Evolutionary conservation across 2,888 invertebrate species (phyloP).

Genomic region (Pollenia angustigena): DNA sequence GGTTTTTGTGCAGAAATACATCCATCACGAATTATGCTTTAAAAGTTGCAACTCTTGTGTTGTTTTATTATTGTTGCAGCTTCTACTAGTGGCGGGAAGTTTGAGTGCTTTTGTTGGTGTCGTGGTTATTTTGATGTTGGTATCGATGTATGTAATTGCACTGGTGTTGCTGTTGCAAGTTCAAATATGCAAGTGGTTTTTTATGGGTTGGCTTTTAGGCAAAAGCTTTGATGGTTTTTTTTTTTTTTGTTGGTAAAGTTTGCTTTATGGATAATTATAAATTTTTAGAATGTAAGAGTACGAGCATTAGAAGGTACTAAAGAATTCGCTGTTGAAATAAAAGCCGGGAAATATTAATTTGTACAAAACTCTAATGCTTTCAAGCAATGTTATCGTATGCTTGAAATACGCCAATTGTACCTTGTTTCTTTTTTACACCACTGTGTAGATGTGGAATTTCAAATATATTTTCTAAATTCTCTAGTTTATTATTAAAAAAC

Average conservation of each 20-base stretch:
- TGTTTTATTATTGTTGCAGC: constrained; percentile 14
- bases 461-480: not conserved
- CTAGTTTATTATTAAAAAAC: not conserved
- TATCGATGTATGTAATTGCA: constrained; percentile 24
- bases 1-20: constrained; percentile 36
- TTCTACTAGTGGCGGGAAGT: constrained; percentile 3
- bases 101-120: constrained; percentile 31
- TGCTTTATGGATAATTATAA: not conserved
- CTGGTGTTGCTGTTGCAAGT: constrained; percentile 15
- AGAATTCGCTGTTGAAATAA: too few relatives aligned
- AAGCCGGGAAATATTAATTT: too few relatives aligned
- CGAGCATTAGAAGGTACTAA: too few relatives aligned
- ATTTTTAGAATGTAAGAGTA: too few relatives aligned
- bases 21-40: constrained; percentile 59
- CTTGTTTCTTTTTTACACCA: too few relatives aligned
- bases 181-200: constrained; percentile 27
- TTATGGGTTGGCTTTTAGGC: constrained; percentile 32
- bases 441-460: too few relatives aligned
- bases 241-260: constrained; percentile 6
- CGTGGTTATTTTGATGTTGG: constrained; percentile 10
- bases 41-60: constrained; percentile 31
- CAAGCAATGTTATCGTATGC: too few relatives aligned
- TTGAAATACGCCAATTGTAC: too few relatives aligned
- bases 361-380: too few relatives aligned
- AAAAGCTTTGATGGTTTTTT: constrained; percentile 30